These are phyloP conservation scores for Sebastes trivittatus DNA, from an alignment of 2,797 vertebrate species.

Conservation along the genomic window DNA sequence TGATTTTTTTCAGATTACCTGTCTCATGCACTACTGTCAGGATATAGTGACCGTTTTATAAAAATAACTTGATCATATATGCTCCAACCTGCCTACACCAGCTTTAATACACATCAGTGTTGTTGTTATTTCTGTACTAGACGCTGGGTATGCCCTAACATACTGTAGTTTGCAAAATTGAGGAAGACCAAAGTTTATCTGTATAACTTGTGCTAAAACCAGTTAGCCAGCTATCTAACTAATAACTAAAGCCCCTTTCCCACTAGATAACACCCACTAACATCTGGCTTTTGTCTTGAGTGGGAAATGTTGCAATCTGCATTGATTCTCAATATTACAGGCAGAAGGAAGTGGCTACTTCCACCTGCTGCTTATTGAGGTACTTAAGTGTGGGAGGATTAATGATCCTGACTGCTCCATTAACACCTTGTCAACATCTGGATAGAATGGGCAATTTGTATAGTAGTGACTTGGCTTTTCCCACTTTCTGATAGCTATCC, in stretches of 20 bases:
- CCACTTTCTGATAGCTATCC: not conserved
- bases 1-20: too few relatives aligned
- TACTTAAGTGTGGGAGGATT: conserved; percentile 10
- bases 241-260: not conserved
- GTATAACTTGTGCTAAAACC: not conserved
- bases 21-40: too few relatives aligned
- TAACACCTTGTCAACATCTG: conserved; percentile 10
- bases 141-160: not conserved
- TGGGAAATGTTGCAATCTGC: not conserved
- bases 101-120: not conserved
- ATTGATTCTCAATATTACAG: not conserved
- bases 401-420: not conserved
- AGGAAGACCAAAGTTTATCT: not conserved
- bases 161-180: not conserved
- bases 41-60: too few relatives aligned
- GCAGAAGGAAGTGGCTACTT: not conserved
- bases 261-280: too few relatives aligned
- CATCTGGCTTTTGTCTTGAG: too few relatives aligned
- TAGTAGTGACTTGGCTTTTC: not conserved
- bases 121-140: not conserved
- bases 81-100: too few relatives aligned
- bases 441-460: not conserved
- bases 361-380: not conserved
- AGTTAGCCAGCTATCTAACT: not conserved
- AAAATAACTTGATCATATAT: too few relatives aligned